Base-by-base conservation (phyloP, 2,888 invertebrate species). In the Heliconius hortense region DNA sequence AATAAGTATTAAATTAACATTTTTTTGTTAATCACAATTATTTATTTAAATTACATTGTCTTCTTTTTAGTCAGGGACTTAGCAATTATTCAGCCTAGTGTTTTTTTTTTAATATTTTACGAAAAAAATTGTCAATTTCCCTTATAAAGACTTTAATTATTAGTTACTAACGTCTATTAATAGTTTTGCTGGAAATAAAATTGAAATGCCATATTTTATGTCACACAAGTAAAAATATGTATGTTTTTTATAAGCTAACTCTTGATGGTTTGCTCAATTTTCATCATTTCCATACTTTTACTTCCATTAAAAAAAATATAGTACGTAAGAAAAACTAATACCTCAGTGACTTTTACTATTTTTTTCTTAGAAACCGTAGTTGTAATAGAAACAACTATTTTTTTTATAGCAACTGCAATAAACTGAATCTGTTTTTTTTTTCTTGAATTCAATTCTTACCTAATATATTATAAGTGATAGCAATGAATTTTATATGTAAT, bases 191-290 rank as follows among this genome's bases (percentile, higher is more conserved):
- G 21, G 21, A 56, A 53, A 21, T 21, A 8, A 53, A 21, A 10
- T 56, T 21, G 18, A 56, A 56, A 56, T 56, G n/a, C n/a, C 56
- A 10, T 56, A 8, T 21, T 13, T 43, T 15, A 43, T n/a, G 8
- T 7, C 3, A 10, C n/a, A 56, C 56, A 56, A 56, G n/a, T 56
- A 10, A 56, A 56, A 21, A 53, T 53, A 53, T 48, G 18, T 8
- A 53, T 21, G 21, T 26, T 62, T 39, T 62, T 24, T 8, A 24
- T 66, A 21, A 26, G 28, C 21, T 66, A 18, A 24, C 15, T 68
- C 43, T 68, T 26, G 21, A 48, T 48, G 18, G 53, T n/a, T 68
- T 68, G 68, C 68, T 68, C 68, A 68, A 68, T 53, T 68, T 68
- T 31, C 13, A 0, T 2, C n/a, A n/a, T 68, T 60, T 60, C 5